A percentile compares a stretch with the other conserved stretches of the same genome.
These are phyloP conservation scores for Syritta pipiens DNA, from an alignment of 2,888 invertebrate species.

Conservation along the genomic window DNA sequence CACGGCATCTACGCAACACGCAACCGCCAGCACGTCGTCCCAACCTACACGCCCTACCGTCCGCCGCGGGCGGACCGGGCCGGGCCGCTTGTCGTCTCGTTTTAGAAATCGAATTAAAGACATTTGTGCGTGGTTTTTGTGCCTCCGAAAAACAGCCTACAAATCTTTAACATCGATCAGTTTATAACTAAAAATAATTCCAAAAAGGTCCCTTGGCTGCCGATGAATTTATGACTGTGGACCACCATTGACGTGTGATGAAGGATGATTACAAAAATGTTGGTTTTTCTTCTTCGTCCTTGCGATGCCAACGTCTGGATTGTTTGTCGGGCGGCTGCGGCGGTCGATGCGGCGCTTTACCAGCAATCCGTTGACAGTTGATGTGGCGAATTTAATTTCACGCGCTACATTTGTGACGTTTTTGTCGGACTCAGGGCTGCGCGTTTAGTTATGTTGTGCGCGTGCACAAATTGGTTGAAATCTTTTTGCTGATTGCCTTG, in stretches of 20 bases:
- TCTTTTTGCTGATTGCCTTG: slow-evolving; percentile 9
- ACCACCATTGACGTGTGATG: slow-evolving; percentile 66
- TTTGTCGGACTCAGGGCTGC: slow-evolving; percentile 4
- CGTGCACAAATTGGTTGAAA: slow-evolving; percentile 14
- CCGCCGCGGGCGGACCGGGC: neutral
- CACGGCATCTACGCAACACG: slow-evolving; percentile 55
- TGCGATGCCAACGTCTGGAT: neutral
- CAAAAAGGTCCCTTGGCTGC: slow-evolving; percentile 48
- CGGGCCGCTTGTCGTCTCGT: neutral
- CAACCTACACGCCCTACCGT: slow-evolving; percentile 33
- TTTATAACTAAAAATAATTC: too few relatives aligned
- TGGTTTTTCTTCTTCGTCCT: slow-evolving; percentile 5
- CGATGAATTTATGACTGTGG: slow-evolving; percentile 67
- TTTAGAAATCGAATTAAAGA: slow-evolving; percentile 42
- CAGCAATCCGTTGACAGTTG: slow-evolving; percentile 42
- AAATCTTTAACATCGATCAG: slow-evolving; percentile 41
- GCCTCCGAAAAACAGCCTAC: slow-evolving; percentile 18
- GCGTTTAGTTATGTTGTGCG: slow-evolving; percentile 17
- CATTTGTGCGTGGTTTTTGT: slow-evolving; percentile 40
- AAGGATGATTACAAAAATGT: slow-evolving; percentile 50
- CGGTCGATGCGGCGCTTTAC: slow-evolving; percentile 52
- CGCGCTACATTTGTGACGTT: slow-evolving; percentile 61
- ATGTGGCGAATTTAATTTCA: slow-evolving; percentile 68
- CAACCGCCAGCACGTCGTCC: too few relatives aligned
- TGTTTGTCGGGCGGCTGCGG: slow-evolving; percentile 9